Base-by-base conservation (phyloP, 2,797 vertebrate species). In the Brachyalestes nurse region DNA sequence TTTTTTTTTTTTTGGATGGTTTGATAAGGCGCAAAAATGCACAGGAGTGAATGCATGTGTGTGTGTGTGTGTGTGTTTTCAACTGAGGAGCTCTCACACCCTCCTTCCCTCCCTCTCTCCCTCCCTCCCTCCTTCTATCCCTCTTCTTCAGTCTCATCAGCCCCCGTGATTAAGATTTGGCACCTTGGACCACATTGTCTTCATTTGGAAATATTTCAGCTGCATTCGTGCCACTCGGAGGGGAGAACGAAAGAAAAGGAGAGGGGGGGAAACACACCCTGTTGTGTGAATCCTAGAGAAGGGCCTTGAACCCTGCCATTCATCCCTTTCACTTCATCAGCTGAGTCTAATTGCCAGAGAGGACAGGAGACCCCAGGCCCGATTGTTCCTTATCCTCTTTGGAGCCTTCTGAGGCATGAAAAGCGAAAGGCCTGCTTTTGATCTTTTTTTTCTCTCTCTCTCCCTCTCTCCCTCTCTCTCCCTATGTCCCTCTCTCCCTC, bases 281-380 rank as follows among this genome's bases (percentile, higher is more conserved):
- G 97, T 97, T 98, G 96, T 98, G 95, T 97, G 96, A 96, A 96
- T 96, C 95, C 93, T 93, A 90, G 94, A 97, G 95, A 96, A 97
- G 97, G 65, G 96, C 97, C 97, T 97, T 98, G 97, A 98, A 97
- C 97, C 95, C 95, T 96, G 96, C 95, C 97, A 98, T 98, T 99
- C 97, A 98, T 94, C 94, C 96, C 94, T 97, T 98, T 99, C 97
- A 98, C 95, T 96, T 96, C 97, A 97, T 97, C 97, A 98, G 97
- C 97, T 97, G 97, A 97, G 96, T 97, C 97, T 99, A 98, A 98
- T 98, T 98, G 97, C 96, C 95, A 97, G 95, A 98, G 97, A 97
- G 96, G 96, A 97, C 96, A 96, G 95, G 95, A 97, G 97, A 98
- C 96, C 97, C 95, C 92, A 95, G 94, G 96, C 95, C 95, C 96